A percentile compares a stretch with the other conserved stretches of the same genome.
Evolutionary conservation across 2,888 invertebrate genomes (phyloP).

Genomic region (Seira sanloemensis): DNA sequence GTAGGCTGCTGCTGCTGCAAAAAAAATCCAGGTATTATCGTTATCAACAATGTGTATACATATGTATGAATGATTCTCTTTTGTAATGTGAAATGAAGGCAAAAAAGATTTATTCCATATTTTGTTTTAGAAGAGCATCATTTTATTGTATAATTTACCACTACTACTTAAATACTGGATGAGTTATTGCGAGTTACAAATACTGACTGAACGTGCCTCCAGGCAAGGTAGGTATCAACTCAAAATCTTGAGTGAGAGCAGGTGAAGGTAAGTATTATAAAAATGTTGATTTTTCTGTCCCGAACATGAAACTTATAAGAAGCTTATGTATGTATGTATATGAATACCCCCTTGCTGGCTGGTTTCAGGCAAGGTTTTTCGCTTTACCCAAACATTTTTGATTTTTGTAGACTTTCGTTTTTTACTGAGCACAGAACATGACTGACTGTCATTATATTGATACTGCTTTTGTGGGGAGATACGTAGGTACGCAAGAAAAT

Average conservation of each 20-base stretch:
- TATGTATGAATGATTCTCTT: slow-evolving; percentile 13
- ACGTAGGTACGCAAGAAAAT: background rate
- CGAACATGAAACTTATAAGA: background rate
- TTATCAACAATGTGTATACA: too few species aligned
- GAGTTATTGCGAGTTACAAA: slow-evolving; percentile 41
- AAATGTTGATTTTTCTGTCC: background rate
- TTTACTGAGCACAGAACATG: background rate
- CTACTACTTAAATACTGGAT: slow-evolving; percentile 25
- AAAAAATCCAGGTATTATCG: background rate
- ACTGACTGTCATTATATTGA: too few species aligned
- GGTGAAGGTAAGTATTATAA: background rate
- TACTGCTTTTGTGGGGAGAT: slow-evolving; percentile 28
- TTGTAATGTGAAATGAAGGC: slow-evolving; percentile 26
- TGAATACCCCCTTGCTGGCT: too few species aligned
- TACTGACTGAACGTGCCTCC: slow-evolving; percentile 11
- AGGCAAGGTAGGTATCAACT: background rate
- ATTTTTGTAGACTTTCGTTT: too few species aligned
- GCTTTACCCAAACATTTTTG: background rate
- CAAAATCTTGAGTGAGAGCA: background rate
- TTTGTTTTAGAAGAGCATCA: slow-evolving; percentile 15
- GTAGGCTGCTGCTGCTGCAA: too few species aligned
- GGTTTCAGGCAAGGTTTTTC: background rate
- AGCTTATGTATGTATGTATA: too few species aligned
- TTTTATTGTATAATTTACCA: background rate
- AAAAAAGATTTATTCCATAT: slow-evolving; percentile 21